These are phyloP conservation scores for Dichetophora obliterata DNA, from an alignment of 2,888 invertebrate genomes.

Conservation along the genomic window DNA sequence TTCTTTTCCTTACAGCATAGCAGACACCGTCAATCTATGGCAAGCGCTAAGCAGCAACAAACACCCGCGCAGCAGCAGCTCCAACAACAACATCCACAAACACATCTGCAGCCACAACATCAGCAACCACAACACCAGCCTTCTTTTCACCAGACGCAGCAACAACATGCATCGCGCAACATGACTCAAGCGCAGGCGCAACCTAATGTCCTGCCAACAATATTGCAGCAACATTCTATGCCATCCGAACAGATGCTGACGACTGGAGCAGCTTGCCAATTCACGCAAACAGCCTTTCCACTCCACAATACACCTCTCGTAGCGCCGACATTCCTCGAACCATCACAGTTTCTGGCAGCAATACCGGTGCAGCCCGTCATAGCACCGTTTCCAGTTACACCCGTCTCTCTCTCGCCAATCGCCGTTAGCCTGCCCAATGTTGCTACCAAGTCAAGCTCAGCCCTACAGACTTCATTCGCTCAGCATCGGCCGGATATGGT, in stretches of 20 bases:
- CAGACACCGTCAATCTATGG: conserved; percentile 41
- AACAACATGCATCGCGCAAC: conserved; percentile 29
- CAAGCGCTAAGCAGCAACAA: conserved; percentile 42
- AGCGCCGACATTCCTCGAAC: conserved; percentile 69
- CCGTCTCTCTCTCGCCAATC: conserved; percentile 64
- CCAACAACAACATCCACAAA: conserved; percentile 47
- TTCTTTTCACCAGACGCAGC: conserved; percentile 34
- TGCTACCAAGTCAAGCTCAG: not conserved
- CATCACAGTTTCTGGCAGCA: conserved; percentile 73
- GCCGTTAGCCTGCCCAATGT: conserved; percentile 50
- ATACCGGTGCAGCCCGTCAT: conserved; percentile 75
- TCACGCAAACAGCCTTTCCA: conserved; percentile 72
- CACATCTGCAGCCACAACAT: conserved; percentile 45
- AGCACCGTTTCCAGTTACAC: conserved; percentile 70
- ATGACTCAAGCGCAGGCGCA: conserved; percentile 40
- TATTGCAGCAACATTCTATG: conserved; percentile 55
- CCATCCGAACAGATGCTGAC: conserved; percentile 55
- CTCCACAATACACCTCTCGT: conserved; percentile 66
- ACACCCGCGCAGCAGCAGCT: conserved; percentile 40
- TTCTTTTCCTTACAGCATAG: conserved; percentile 37
- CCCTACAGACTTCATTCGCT: conserved; percentile 18
- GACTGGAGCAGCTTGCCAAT: conserved; percentile 67
- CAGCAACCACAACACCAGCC: conserved; percentile 48
- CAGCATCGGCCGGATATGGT: conserved; percentile 59
- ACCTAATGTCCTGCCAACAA: conserved; percentile 54